Base-by-base conservation (phyloP, 1,140 invertebrate genomes). In the Frieseomelitta varia region DNA sequence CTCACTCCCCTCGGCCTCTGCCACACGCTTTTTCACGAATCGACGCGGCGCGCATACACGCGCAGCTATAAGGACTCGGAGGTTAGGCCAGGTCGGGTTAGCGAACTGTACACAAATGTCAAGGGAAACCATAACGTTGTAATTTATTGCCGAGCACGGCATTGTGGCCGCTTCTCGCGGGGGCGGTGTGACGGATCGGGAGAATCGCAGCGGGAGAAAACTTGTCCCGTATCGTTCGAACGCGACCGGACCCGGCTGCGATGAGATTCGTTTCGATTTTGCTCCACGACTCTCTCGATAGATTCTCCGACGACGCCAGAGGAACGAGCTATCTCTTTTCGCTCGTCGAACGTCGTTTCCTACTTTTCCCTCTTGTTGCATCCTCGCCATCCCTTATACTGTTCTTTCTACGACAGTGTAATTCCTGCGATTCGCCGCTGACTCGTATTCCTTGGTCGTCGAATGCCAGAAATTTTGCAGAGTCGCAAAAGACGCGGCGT, bases 11-110 rank as follows among this genome's bases (percentile, higher is more conserved):
- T 47, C 63, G n/a, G n/a, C 55, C 27, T 61, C 11, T 11, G 63
- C 47, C 24, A 14, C 53, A 55, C 67, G 24, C 67, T 65, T 72
- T 69, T 86, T 81, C 79, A 77, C 85, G 84, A 78, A 78, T 82
- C 83, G 79, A 81, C 85, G 85, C 85, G 82, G 72, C 74, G 79
- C 76, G 79, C 82, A 78, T 81, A 79, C 85, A 88, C 85, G 90
- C 89, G 88, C 87, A 65, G 63, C 15, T 27, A 27, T 89, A 89
- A 92, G 89, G 87, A 89, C 78, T 82, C 84, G 85, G 91, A 92
- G 93, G 93, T 94, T 94, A 94, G 93, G 91, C 93, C 93, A 93
- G 93, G 93, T 94, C 93, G 91, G 91, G 93, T 94, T 93, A 93
- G 88, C 93, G 91, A 92, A 91, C 91, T 90, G 87, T 84, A 88